Evolutionary conservation across 2,797 vertebrate species (phyloP).

Genomic region (Micromesistius poutassou): DNA sequence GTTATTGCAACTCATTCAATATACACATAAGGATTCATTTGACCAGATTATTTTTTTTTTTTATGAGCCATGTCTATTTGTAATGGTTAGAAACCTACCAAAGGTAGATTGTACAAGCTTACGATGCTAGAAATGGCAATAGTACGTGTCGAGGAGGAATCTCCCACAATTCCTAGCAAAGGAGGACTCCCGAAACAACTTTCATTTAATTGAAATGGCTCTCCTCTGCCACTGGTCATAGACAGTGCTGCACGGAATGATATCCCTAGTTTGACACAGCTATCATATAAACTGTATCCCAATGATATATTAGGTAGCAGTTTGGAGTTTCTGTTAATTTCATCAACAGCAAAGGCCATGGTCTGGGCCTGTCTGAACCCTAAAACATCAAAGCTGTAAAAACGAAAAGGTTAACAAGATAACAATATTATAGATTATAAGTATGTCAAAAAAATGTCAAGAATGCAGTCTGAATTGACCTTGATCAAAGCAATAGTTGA

Average conservation of each 20-base stretch:
- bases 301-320: conserved; percentile 70
- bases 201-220: conserved; percentile 35
- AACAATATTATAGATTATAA: neutral
- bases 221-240: conserved; percentile 47
- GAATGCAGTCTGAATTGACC: neutral
- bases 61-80: neutral
- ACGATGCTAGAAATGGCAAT: conserved; percentile 46
- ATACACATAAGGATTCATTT: neutral
- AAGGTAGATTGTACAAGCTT: conserved; percentile 47
- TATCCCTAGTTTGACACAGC: conserved; percentile 63
- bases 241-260: conserved; percentile 65
- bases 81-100: conserved; percentile 32
- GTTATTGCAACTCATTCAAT: neutral
- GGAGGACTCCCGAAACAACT: conserved; percentile 37
- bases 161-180: conserved; percentile 54
- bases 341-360: conserved; percentile 68
- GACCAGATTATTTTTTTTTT: neutral
- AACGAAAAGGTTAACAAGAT: neutral
- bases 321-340: conserved; percentile 66
- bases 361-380: conserved; percentile 64
- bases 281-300: conserved; percentile 72
- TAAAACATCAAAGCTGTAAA: conserved; percentile 37
- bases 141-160: conserved; percentile 45
- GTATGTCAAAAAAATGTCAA: neutral
- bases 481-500: neutral